Base-by-base conservation (phyloP, 64 coral and sea anemone genomes). In the Astreopora myriophthalma region DNA sequence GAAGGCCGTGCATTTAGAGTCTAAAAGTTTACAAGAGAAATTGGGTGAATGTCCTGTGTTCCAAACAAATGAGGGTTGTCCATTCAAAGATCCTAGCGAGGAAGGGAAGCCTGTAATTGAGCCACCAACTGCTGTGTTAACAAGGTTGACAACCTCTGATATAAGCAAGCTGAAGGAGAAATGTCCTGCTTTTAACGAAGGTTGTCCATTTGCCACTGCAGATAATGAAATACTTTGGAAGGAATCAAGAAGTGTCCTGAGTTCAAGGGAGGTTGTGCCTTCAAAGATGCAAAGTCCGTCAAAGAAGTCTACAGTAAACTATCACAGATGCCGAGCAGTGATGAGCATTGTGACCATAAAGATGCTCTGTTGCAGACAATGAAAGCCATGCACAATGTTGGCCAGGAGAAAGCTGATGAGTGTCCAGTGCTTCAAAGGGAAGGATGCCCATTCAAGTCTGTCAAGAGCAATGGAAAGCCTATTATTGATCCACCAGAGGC, bases 11-110 rank as follows among this genome's bases (percentile, higher is more conserved):
- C 93, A 95, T 85, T 72, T 11, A 23, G 31, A 71, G 39, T 95
- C 93, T 7, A 89, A 90, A 40, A 74, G 26, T 12, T 19, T 86
- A 22, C 87, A 85, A 79, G 79, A 89, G 20, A 67, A 85, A 29
- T 28, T 81, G 32, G 93, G 87, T 39, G 87, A 94, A 34, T 94
- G 93, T 51, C 93, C 93, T 65, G 93, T 94, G 49, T 94, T 94
- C 37, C 35, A 90, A 20, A 84, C 79, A 28, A 61, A 85, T 6
- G 76, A 85, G 52, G 92, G 93, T 2, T 94, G 93, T 46, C 93
- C 93, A n/a, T n/a, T n/a, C n/a, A n/a, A n/a, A n/a, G n/a, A n/a
- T n/a, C n/a, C n/a, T n/a, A n/a, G n/a, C n/a, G n/a, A n/a, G n/a
- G n/a, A n/a, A n/a, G n/a, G n/a, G n/a, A n/a, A n/a, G n/a, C n/a